These are phyloP conservation scores for Agrypnia vestita DNA, from an alignment of 1,140 invertebrate species.

Conservation along the genomic window DNA sequence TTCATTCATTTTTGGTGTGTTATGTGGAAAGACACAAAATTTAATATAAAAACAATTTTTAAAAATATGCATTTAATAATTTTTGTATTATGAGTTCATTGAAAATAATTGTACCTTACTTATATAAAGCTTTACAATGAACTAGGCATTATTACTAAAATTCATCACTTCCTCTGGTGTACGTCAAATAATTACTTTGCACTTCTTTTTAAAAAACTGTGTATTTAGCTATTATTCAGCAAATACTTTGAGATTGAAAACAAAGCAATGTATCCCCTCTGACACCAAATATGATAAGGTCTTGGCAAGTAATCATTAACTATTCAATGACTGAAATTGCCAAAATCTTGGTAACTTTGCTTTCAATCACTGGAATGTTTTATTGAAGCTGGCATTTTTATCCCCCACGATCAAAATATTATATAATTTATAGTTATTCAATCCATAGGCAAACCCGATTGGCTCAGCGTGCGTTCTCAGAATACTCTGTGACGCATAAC, in stretches of 20 bases:
- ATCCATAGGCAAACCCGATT: neutral
- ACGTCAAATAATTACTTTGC: constrained; percentile 36
- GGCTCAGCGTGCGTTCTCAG: neutral
- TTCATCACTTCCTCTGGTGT: constrained; percentile 35
- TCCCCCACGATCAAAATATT: constrained; percentile 23
- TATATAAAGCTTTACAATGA: constrained; percentile 50
- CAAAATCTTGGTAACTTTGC: constrained; percentile 55
- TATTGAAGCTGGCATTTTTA: constrained; percentile 36
- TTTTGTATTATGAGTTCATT: constrained; percentile 49
- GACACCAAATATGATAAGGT: constrained; percentile 55
- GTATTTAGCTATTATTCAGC: constrained; percentile 13
- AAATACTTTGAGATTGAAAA: constrained; percentile 43
- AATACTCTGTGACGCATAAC: constrained; percentile 1
- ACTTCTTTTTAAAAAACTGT: constrained; percentile 37
- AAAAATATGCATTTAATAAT: constrained; percentile 55
- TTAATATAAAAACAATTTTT: constrained; percentile 17
- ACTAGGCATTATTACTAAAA: constrained; percentile 40
- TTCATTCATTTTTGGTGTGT: no score
- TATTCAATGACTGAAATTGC: constrained; percentile 60
- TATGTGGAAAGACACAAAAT: neutral
- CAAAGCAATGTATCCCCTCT: constrained; percentile 55
- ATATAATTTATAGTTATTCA: constrained; percentile 5
- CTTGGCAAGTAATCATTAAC: constrained; percentile 60
- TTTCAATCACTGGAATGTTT: constrained; percentile 55
- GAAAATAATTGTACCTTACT: constrained; percentile 44